phyloP scores from a whole-genome alignment of 2,797 vertebrate species.

The Clarias pachynema region DNA sequence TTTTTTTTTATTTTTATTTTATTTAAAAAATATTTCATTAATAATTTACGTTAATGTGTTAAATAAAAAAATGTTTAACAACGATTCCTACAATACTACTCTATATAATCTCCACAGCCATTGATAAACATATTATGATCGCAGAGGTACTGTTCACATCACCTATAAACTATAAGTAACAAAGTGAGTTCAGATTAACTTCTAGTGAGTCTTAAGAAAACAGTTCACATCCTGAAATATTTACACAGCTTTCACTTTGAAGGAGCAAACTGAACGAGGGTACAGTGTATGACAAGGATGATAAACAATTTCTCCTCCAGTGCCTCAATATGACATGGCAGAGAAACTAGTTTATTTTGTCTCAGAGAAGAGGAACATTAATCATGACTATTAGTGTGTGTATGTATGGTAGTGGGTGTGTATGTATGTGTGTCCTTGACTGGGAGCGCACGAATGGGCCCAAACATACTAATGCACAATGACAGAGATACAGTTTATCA shows the following conservation, averaged over 20 bases:
- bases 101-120: neutral
- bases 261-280: slow-evolving; percentile 43
- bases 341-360: slow-evolving; percentile 57
- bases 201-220: neutral
- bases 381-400: slow-evolving; percentile 58
- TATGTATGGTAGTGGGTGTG: slow-evolving; percentile 32
- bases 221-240: slow-evolving; percentile 43
- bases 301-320: slow-evolving; percentile 59
- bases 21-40: neutral
- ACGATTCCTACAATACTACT: neutral
- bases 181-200: neutral
- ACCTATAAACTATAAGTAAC: neutral
- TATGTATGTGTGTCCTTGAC: slow-evolving; percentile 52
- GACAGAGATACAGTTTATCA: slow-evolving; percentile 57
- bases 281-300: slow-evolving; percentile 46
- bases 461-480: slow-evolving; percentile 51
- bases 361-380: slow-evolving; percentile 54
- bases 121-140: neutral
- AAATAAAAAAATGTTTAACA: too few relatives aligned
- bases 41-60: too few relatives aligned
- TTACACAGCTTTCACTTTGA: slow-evolving; percentile 46
- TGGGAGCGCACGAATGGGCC: slow-evolving; percentile 20
- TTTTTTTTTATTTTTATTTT: neutral
- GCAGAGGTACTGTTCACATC: too few relatives aligned
- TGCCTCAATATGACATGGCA: slow-evolving; percentile 47